A percentile compares a stretch with the other conserved stretches of the same genome.
phyloP scores from a whole-genome alignment of 2,888 invertebrate genomes.

The Prosapia bicincta region DNA sequence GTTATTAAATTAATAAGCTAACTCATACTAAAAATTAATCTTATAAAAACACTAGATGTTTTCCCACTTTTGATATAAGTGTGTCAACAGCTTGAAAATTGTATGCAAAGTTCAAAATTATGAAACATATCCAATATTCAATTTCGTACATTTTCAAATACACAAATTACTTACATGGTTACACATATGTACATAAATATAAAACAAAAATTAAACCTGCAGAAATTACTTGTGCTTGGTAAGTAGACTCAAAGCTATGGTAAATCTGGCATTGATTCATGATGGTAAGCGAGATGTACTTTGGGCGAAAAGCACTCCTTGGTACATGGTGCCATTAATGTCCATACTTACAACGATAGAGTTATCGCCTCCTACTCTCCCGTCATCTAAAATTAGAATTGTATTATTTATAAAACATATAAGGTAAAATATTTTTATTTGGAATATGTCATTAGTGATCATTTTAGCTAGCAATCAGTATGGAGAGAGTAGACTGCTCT shows the following conservation, averaged over 20 bases:
- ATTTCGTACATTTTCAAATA: not conserved
- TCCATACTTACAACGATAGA: conserved; percentile 94
- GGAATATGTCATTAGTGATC: too few species aligned
- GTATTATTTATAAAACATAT: too few species aligned
- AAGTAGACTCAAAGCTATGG: not conserved
- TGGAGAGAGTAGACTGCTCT: too few species aligned
- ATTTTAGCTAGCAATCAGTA: too few species aligned
- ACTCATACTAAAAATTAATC: too few species aligned
- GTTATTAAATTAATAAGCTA: too few species aligned
- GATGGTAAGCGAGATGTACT: conserved; percentile 22
- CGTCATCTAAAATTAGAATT: conserved; percentile 61
- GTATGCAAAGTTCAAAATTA: conserved; percentile 8
- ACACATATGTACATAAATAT: not conserved
- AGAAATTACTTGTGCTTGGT: not conserved
- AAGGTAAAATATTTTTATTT: too few species aligned
- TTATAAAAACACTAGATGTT: too few species aligned
- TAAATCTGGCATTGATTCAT: conserved; percentile 4
- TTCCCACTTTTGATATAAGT: too few species aligned
- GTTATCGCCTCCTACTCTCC: conserved; percentile 61
- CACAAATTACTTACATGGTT: not conserved
- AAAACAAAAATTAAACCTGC: conserved; percentile 1
- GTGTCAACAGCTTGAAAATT: too few species aligned
- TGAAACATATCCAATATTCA: not conserved
- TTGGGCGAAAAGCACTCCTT: conserved; percentile 85
- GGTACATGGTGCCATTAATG: conserved; percentile 91